Percentiles rank a stretch among this genome's conserved stretches.
Conservation (phyloP, 1,140 invertebrate species). For the Magallana ariakensis region DNA sequence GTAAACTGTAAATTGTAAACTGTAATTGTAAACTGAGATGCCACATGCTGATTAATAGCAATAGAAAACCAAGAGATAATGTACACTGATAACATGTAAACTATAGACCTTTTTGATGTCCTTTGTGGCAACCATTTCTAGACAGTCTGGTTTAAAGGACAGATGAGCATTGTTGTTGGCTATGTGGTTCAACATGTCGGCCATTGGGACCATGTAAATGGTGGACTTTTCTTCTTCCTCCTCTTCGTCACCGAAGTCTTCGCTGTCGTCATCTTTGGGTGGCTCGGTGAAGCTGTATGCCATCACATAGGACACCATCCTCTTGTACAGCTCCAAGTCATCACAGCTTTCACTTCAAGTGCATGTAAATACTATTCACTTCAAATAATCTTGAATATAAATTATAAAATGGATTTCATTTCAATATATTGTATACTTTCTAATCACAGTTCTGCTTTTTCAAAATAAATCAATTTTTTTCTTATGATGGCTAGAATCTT, state of each 20-base stretch:
- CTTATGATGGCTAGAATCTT: too few species aligned
- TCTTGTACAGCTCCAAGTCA: slow-evolving; percentile 76
- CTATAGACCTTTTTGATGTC: slow-evolving; percentile 74
- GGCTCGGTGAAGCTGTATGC: slow-evolving; percentile 80
- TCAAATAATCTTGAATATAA: not conserved
- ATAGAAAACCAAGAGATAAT: not conserved
- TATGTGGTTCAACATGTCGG: slow-evolving; percentile 80
- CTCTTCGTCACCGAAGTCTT: slow-evolving; percentile 63
- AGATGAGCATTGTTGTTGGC: slow-evolving; percentile 79
- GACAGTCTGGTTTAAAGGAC: slow-evolving; percentile 73
- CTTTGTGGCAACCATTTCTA: slow-evolving; percentile 77
- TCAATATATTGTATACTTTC: too few species aligned
- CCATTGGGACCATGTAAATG: slow-evolving; percentile 80
- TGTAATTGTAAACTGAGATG: too few species aligned
- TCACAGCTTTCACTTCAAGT: slow-evolving; percentile 65
- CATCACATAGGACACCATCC: slow-evolving; percentile 80
- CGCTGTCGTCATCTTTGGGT: slow-evolving; percentile 59
- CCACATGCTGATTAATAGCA: not conserved
- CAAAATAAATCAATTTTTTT: not conserved
- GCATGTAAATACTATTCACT: not conserved
- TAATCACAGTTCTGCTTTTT: not conserved
- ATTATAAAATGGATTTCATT: too few species aligned
- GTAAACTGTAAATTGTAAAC: too few species aligned
- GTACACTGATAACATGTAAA: not conserved
- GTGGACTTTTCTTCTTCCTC: slow-evolving; percentile 62